Conservation (phyloP, 1,140 invertebrate genomes). For the Papilio xuthus region DNA sequence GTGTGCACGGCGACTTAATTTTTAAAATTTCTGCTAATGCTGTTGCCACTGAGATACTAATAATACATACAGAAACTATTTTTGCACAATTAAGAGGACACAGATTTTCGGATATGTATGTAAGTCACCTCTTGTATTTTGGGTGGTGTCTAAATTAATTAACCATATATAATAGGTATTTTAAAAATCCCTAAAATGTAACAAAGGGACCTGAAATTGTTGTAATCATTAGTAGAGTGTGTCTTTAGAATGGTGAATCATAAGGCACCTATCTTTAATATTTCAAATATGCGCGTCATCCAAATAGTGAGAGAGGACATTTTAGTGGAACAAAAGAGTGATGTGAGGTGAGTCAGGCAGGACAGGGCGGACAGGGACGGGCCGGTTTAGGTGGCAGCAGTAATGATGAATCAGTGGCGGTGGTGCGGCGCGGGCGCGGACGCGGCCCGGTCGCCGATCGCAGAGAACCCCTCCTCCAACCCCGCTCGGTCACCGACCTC, state of each 20-base stretch:
- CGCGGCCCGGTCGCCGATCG: constrained; percentile 63
- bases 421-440: too few relatives aligned
- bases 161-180: too few relatives aligned
- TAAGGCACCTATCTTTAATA: neutral
- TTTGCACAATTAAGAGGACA: neutral
- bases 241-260: constrained; percentile 21
- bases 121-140: too few relatives aligned
- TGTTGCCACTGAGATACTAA: neutral
- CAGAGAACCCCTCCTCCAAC: constrained; percentile 57
- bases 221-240: neutral
- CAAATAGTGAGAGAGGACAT: constrained; percentile 16
- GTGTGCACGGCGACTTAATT: neutral
- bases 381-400: constrained; percentile 53
- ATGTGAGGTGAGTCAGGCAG: constrained; percentile 47
- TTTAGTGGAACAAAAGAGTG: constrained; percentile 36
- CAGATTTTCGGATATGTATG: too few relatives aligned
- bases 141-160: too few relatives aligned
- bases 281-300: constrained; percentile 30
- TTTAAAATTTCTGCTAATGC: neutral
- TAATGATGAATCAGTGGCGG: constrained; percentile 69
- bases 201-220: neutral
- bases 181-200: neutral
- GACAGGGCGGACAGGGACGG: constrained; percentile 38
- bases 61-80: neutral
- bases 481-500: constrained; percentile 73